phyloP scores from a whole-genome alignment of 2,797 vertebrate genomes.

The Tympanoctomys barrerae region DNA sequence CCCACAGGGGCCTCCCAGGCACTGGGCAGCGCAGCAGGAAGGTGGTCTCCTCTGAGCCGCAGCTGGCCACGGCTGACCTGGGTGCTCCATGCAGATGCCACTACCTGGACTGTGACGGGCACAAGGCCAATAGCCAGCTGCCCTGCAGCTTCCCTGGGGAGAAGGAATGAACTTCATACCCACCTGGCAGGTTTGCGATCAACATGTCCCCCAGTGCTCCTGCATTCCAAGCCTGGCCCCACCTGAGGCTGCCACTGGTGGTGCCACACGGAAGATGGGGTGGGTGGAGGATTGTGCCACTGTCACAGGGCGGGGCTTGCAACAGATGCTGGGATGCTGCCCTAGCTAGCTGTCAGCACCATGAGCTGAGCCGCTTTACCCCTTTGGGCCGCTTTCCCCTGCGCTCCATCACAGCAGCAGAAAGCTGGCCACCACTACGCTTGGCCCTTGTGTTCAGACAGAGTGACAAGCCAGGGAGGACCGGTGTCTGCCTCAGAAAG shows the following conservation, averaged over 20 bases:
- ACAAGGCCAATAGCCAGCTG: background rate
- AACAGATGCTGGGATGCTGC: background rate
- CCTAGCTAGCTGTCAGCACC: background rate
- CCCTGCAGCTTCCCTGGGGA: no score
- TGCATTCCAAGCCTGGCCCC: background rate
- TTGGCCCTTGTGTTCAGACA: background rate
- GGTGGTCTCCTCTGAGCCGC: background rate
- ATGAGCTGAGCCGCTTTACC: no score
- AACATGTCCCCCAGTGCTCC: background rate
- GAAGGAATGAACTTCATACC: background rate
- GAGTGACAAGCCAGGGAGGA: background rate
- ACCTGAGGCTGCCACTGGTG: background rate
- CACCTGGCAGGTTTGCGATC: accelerated
- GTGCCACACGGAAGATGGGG: background rate
- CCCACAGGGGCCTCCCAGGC: background rate
- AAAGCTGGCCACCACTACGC: background rate
- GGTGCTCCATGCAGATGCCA: background rate
- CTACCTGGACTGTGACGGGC: background rate
- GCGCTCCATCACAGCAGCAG: background rate
- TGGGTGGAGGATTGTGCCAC: accelerated
- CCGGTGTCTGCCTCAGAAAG: background rate
- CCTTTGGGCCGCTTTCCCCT: background rate
- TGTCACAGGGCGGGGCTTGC: background rate
- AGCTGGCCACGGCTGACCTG: background rate
- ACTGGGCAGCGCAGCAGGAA: background rate